phyloP scores from a whole-genome alignment of 1,140 invertebrate species.

The Brachionus paranguensis region DNA sequence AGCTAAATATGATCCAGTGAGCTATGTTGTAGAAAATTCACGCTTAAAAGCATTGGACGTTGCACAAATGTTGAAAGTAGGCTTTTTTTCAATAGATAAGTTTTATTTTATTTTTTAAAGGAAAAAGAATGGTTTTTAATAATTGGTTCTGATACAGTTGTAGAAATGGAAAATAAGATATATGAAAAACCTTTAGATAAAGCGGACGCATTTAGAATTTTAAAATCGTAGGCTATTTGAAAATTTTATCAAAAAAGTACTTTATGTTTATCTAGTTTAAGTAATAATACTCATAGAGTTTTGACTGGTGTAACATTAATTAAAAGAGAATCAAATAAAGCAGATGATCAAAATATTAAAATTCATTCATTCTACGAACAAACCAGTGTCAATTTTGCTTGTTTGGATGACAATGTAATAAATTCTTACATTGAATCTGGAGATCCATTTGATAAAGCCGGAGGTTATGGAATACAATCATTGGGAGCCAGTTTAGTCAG shows the following conservation, averaged over 20 bases:
- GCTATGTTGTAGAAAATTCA: slow-evolving; percentile 34
- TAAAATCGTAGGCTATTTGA: background rate
- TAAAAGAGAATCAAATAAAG: background rate
- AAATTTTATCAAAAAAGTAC: background rate
- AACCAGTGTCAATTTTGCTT: slow-evolving; percentile 74
- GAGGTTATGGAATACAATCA: slow-evolving; percentile 87
- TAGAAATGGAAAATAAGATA: background rate
- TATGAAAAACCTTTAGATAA: slow-evolving; percentile 33
- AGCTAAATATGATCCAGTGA: background rate
- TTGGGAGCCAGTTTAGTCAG: slow-evolving; percentile 76
- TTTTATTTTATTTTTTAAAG: background rate
- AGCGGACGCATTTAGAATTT: background rate
- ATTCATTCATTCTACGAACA: slow-evolving; percentile 69
- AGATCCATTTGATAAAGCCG: slow-evolving; percentile 85
- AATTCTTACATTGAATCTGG: slow-evolving; percentile 73
- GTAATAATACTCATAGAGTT: background rate
- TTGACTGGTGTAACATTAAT: slow-evolving; percentile 21
- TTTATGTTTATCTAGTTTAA: background rate
- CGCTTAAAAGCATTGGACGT: slow-evolving; percentile 14
- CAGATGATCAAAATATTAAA: background rate
- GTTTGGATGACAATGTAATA: slow-evolving; percentile 70
- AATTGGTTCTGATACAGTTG: slow-evolving; percentile 32
- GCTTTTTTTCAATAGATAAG: background rate
- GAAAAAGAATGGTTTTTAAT: slow-evolving; percentile 26
- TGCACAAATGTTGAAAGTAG: background rate